Evolutionary conservation across 2,888 invertebrate species (phyloP).

Genomic region (Adelphocoris suturalis): DNA sequence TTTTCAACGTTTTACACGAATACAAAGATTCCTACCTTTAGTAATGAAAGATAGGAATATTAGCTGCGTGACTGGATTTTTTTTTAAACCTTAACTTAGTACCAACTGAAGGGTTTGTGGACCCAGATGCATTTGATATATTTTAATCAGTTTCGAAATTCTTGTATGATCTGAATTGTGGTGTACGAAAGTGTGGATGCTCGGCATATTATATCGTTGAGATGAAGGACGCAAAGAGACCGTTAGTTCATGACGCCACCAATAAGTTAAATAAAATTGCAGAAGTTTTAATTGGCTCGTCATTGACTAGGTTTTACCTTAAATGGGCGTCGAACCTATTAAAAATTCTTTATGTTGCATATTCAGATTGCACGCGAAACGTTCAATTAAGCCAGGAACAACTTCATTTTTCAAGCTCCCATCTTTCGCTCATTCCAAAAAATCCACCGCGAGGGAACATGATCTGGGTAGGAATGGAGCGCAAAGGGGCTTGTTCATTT

Average conservation of each 20-base stretch:
- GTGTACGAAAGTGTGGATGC: no score
- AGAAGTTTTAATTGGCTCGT: neutral
- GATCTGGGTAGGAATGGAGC: slow-evolving; percentile 47
- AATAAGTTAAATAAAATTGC: neutral
- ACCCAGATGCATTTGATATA: no score
- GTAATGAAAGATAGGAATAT: no score
- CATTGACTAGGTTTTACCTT: neutral
- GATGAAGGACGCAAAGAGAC: no score
- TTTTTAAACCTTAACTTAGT: no score
- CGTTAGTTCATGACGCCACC: neutral
- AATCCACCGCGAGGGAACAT: slow-evolving; percentile 1
- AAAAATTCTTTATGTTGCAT: neutral
- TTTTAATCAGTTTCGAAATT: no score
- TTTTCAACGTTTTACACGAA: no score
- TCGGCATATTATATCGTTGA: no score
- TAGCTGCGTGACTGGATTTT: no score
- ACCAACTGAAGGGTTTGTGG: no score
- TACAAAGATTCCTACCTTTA: no score
- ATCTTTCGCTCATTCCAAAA: slow-evolving; percentile 25
- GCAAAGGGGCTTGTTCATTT: slow-evolving; percentile 43
- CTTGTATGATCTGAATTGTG: no score
- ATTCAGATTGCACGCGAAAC: slow-evolving; percentile 23
- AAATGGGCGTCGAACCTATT: neutral
- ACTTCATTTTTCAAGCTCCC: slow-evolving; percentile 31
- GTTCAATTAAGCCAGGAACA: neutral